A percentile compares a stretch with the other conserved stretches of the same genome.
phyloP scores from a whole-genome alignment of 2,888 invertebrate species.

The Sepiola atlantica region DNA sequence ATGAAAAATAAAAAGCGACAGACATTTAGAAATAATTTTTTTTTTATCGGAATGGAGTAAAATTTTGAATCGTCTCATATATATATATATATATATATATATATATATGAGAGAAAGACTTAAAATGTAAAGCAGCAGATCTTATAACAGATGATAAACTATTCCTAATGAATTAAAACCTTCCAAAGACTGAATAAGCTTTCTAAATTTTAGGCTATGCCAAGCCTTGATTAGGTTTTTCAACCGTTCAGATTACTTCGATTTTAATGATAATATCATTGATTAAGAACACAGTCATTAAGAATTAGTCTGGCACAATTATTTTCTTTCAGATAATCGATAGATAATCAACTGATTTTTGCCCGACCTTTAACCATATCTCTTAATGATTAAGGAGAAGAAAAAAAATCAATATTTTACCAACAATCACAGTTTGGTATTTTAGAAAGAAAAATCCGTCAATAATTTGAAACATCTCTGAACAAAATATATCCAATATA shows the following conservation, averaged over 20 bases:
- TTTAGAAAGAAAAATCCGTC: background rate
- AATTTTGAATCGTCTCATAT: too few relatives aligned
- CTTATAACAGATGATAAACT: background rate
- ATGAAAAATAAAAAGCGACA: too few relatives aligned
- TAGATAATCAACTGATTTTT: background rate
- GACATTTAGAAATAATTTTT: too few relatives aligned
- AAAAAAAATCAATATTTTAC: background rate
- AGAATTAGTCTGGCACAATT: background rate
- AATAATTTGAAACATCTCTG: background rate
- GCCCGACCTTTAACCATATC: background rate
- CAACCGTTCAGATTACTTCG: background rate
- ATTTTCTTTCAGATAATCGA: background rate
- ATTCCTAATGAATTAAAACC: background rate
- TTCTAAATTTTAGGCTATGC: background rate
- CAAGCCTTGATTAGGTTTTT: background rate
- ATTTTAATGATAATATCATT: background rate
- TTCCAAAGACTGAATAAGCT: background rate
- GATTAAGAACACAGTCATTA: background rate
- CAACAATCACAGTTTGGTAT: background rate
- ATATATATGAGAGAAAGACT: too few relatives aligned
- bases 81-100: too few relatives aligned
- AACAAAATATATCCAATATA: too few relatives aligned
- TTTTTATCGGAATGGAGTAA: too few relatives aligned
- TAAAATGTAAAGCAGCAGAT: too few relatives aligned
- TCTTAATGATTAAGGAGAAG: background rate